phyloP scores from a whole-genome alignment of 2,888 invertebrate genomes.

The Epirrhoe tristata region DNA sequence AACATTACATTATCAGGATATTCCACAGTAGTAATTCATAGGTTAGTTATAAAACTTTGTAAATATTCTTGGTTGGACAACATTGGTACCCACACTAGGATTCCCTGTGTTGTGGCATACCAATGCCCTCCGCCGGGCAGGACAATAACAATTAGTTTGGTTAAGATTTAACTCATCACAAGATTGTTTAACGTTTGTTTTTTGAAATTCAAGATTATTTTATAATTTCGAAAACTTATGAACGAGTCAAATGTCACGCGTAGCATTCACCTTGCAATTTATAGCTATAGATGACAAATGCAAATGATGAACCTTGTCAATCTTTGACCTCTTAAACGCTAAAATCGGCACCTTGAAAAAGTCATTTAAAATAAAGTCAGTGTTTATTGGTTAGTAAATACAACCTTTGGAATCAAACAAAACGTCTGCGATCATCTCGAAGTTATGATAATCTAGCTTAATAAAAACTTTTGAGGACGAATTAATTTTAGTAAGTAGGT shows the following conservation, averaged over 20 bases:
- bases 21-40: too few species aligned
- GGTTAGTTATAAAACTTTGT: too few species aligned
- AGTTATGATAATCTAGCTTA: constrained; percentile 32
- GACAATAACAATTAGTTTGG: too few species aligned
- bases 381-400: constrained; percentile 27
- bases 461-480: constrained; percentile 23
- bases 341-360: neutral
- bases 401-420: too few species aligned
- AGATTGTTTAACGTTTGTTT: too few species aligned
- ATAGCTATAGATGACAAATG: neutral
- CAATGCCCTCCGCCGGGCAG: too few species aligned
- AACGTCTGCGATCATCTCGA: constrained; percentile 27
- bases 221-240: neutral
- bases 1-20: too few species aligned
- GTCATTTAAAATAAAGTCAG: constrained; percentile 10
- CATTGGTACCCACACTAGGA: too few species aligned
- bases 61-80: too few species aligned
- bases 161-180: too few species aligned
- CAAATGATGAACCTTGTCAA: constrained; percentile 3
- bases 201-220: too few species aligned
- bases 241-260: neutral
- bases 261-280: neutral
- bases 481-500: constrained; percentile 11
- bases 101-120: too few species aligned
- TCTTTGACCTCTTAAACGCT: constrained; percentile 5